Evolutionary conservation across 2,113 vertebrate genomes (phyloP), one percentile per base, ranked within the genome.

Genomic region (Atractosteus spatula): DNA sequence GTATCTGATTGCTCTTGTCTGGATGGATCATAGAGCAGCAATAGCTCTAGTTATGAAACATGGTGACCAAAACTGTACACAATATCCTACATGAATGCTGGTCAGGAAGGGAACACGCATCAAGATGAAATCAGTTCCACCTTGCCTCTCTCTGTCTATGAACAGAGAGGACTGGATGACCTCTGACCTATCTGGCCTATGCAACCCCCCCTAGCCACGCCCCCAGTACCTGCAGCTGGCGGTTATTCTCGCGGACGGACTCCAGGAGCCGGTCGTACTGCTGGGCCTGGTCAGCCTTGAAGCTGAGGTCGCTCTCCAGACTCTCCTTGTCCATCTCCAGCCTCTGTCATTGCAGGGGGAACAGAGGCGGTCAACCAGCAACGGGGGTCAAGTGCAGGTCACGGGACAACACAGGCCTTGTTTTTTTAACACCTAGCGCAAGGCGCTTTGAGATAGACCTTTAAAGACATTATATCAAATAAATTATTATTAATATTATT

Each of bases 231-330:
- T 97, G 96, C 63, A 97, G 93, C 79, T 95, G 93, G 7, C 88
- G 87, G 82, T 96, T 98, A 80, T 96, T 97, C 68, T 97, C 95
- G 29, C 96, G 79, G 16, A 97, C 85, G 3, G 92, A 89, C 71
- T 92, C 89, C 86, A 99, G 41, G 42, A 99, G 89, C 3, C 82
- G 76, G 87, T 97, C 95, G 1, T 98, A 98, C 78, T 97, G 94
- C 72, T 82, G 85, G 0, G 94, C 90, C 88, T 99, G 97, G 69
- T 90, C 90, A 0, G 91, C 91, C 81, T 96, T 98, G 83, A 97
- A 99, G 74, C 85, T 84, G 88, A 98, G 81, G 45, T 97, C 93
- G 80, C 93, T 93, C 84, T 95, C 94, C 77, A 99, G 85, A 7
- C 84, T 78, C 64, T 93, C 83, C 66, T 93, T 97, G 75, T 98